Evolutionary conservation across 37 sponge, comb jelly and placozoan genomes (phyloP).

Genomic region (Tethya wilhelma): DNA sequence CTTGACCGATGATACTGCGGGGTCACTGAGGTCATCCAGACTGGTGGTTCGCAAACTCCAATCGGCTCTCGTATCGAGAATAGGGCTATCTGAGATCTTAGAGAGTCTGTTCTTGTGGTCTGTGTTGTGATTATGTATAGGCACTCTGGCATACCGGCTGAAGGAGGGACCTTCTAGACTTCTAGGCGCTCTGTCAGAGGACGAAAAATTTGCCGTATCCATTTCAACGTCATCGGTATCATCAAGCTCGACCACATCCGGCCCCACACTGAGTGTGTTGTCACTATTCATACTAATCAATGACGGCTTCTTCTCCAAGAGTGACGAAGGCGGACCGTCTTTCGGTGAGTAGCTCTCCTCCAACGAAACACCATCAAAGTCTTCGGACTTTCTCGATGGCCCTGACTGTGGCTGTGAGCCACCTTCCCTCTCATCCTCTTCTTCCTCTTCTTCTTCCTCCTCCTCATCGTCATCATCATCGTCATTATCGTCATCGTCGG

Average conservation of each 20-base stretch:
- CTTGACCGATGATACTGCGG: neutral
- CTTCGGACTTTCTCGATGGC: neutral
- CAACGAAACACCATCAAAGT: too few relatives aligned
- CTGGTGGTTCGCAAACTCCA: neutral
- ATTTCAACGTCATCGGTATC: neutral
- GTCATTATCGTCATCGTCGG: neutral
- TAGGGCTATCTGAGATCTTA: neutral
- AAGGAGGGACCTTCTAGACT: neutral
- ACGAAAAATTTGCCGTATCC: neutral
- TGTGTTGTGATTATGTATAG: too few relatives aligned
- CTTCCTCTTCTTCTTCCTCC: neutral
- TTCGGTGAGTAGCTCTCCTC: too few relatives aligned
- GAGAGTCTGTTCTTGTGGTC: neutral
- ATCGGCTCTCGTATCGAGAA: neutral
- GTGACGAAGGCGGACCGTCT: too few relatives aligned
- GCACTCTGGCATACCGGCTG: slow-evolving; percentile 13
- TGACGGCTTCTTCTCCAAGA: too few relatives aligned
- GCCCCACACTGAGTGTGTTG: too few relatives aligned
- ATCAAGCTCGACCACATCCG: neutral
- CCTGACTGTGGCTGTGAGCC: neutral
- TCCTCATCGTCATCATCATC: neutral
- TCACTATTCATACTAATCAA: too few relatives aligned
- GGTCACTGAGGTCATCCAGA: neutral
- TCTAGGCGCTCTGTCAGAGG: neutral
- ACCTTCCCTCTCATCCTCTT: neutral